Base-by-base conservation (phyloP, 2,888 invertebrate genomes). In the Cephus spinipes region DNA sequence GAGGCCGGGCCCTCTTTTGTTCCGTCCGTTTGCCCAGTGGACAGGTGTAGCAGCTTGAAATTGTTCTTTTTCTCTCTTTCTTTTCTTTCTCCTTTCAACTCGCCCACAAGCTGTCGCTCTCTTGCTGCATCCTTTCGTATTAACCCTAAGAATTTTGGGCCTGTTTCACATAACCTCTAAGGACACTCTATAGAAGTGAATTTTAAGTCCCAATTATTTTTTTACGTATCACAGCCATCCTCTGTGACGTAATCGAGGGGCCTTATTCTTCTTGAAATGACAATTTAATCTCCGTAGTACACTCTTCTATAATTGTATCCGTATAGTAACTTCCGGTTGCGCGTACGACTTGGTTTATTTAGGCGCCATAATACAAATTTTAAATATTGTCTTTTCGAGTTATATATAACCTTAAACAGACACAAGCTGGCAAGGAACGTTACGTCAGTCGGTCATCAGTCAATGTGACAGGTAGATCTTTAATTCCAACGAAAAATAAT, bases 51-150 rank as follows among this genome's bases (percentile, higher is more conserved):
- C 80, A 74, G 79, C 83, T 81, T 83, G 78, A 82, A 86, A 86
- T 83, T 83, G 83, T 78, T 82, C 9, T 55, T 23, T 40, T 6
- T 15, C 40, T 6, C 15, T 4, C 15, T 23, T 15, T 40, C 40
- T 40, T 40, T 11, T 55, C 23, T 55, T 23, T 55, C 55, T 23
- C 2, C 9, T 83, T 76, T 80, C 76, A 84, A 85, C 83, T 83
- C 86, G 85, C 85, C 85, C 85, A 86, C 87, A 85, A 86, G 83
- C 85, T 86, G 86, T 85, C 82, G 83, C 81, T 78, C 71, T 75
- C 76, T 74, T 76, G 77, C 80, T 79, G 80, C 77, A 77, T 79
- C 77, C 81, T 79, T 81, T 71, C 71, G 75, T 77, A 1, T 33
- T 1, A 12, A 31, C 12, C 23, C 9, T 23, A 55, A 9, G 55